Conservation (phyloP, 2,888 invertebrate genomes). For the Nemotelus pantherinus region DNA sequence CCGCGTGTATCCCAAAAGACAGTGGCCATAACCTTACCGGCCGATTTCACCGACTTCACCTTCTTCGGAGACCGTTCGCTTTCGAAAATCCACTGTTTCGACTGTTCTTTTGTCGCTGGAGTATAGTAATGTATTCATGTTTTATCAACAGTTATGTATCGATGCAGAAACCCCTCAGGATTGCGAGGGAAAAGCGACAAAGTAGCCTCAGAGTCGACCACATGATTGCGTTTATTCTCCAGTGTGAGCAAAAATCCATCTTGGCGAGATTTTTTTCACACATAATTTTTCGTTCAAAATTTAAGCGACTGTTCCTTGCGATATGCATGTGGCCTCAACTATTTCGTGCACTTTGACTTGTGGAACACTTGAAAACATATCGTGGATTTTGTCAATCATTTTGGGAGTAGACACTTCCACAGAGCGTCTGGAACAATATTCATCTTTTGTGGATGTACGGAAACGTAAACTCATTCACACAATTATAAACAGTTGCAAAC, state of each 20-base stretch:
- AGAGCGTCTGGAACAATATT: too few species aligned
- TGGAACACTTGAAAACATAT: too few species aligned
- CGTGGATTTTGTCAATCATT: too few species aligned
- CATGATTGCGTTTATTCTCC: constrained; percentile 31
- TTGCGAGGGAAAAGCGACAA: constrained; percentile 16
- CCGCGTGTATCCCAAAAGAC: constrained; percentile 44
- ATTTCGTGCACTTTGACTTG: too few species aligned
- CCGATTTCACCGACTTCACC: constrained; percentile 17
- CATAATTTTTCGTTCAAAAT: constrained; percentile 23
- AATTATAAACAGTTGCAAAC: too few species aligned
- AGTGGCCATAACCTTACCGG: constrained; percentile 6
- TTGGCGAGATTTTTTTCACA: constrained; percentile 12
- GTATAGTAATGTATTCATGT: constrained; percentile 6
- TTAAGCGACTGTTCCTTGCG: neutral
- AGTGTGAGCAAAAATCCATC: constrained; percentile 19
- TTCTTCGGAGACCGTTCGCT: constrained; percentile 13
- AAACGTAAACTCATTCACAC: too few species aligned
- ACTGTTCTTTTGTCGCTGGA: constrained; percentile 20
- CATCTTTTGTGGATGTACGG: too few species aligned
- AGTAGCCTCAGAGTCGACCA: neutral
- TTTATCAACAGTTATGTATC: constrained; percentile 11
- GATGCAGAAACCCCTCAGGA: constrained; percentile 20
- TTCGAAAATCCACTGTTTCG: constrained; percentile 8
- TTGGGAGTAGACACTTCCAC: too few species aligned
- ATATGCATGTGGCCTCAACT: constrained; percentile 10